phyloP scores from a whole-genome alignment of 2,888 invertebrate species.

The Polymixis lichenea region DNA sequence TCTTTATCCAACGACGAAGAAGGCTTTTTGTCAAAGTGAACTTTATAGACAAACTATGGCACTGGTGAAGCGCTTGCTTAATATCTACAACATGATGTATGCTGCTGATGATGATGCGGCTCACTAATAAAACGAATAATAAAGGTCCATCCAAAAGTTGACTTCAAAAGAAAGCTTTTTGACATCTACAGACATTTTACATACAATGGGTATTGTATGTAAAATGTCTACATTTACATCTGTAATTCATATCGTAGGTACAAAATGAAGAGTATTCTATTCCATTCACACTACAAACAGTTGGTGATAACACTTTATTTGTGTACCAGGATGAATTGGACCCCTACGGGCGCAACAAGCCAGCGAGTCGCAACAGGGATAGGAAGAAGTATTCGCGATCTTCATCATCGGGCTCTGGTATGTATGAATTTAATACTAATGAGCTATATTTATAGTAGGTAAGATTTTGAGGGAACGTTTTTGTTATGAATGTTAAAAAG shows the following conservation, averaged over 20 bases:
- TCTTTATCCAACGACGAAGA: not conserved
- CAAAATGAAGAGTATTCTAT: not conserved
- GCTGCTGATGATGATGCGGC: not conserved
- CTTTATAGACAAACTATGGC: not conserved
- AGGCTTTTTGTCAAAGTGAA: not conserved
- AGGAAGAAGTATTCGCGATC: conserved; percentile 88
- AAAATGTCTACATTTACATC: too few relatives aligned
- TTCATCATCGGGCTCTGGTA: conserved; percentile 88
- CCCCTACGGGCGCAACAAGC: conserved; percentile 84
- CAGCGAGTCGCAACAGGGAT: conserved; percentile 79
- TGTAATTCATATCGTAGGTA: too few relatives aligned
- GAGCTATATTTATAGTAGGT: not conserved
- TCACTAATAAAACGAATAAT: not conserved
- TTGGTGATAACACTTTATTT: conserved; percentile 15
- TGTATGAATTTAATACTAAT: conserved; percentile 4
- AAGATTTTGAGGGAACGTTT: not conserved
- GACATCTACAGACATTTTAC: too few relatives aligned
- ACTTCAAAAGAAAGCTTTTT: too few relatives aligned
- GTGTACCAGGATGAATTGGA: conserved; percentile 84
- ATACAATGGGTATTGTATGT: too few relatives aligned
- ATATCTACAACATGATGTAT: not conserved
- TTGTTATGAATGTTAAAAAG: too few relatives aligned
- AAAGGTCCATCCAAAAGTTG: not conserved
- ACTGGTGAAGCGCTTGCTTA: not conserved
- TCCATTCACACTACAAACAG: not conserved